Evolutionary conservation across 2,113 vertebrate genomes (phyloP).

Genomic region (Calyptommatus sinebrachiatus): DNA sequence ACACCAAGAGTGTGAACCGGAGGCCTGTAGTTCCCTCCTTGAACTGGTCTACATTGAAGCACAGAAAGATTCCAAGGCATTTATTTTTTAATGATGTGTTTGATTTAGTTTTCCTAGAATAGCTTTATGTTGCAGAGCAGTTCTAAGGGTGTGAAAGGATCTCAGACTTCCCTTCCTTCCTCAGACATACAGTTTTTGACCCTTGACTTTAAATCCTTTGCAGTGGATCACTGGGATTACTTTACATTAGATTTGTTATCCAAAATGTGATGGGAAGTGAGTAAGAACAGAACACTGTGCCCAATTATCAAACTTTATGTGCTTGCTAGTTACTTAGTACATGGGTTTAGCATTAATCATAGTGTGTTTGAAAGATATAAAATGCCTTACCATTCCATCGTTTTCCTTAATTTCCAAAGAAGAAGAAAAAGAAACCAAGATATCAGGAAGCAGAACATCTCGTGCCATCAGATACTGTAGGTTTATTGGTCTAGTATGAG

Average conservation of each 20-base stretch:
- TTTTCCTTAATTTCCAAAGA: constrained; percentile 71
- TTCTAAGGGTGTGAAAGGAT: not conserved
- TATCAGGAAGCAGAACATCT: constrained; percentile 21
- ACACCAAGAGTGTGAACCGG: no score
- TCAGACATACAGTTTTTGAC: not conserved
- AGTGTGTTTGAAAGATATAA: not conserved
- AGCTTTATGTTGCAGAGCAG: not conserved
- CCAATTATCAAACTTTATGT: constrained; percentile 32
- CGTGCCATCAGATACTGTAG: not conserved
- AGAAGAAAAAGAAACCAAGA: constrained; percentile 61
- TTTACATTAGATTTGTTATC: not conserved
- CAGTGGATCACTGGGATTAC: not conserved
- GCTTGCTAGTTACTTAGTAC: constrained; percentile 23
- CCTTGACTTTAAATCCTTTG: not conserved
- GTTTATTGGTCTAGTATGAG: not conserved
- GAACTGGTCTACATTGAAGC: no score
- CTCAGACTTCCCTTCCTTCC: not conserved
- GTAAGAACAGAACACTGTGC: constrained; percentile 46
- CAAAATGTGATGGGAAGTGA: constrained; percentile 49
- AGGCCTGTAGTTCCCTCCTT: no score
- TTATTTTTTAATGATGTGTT: not conserved
- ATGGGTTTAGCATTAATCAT: constrained; percentile 25
- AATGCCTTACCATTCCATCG: constrained; percentile 74
- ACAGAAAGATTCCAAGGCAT: not conserved
- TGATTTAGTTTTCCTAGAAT: not conserved